Evolutionary conservation across 1,140 invertebrate species (phyloP).

Genomic region (Subanguina moxae): DNA sequence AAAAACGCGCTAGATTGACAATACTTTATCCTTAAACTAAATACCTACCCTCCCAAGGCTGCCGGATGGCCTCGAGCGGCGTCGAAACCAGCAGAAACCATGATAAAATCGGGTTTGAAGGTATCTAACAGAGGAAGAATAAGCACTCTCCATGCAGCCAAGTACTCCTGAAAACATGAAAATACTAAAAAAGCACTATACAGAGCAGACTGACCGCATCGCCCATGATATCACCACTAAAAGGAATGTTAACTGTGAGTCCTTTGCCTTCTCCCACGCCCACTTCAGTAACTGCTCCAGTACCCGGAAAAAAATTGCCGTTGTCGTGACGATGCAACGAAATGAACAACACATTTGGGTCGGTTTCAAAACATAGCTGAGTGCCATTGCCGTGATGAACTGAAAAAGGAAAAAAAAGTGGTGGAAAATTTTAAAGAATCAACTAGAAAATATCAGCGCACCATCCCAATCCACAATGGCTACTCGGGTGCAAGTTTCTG

Average conservation of each 20-base stretch:
- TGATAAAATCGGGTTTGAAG: conserved; percentile 86
- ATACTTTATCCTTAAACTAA: conserved; percentile 59
- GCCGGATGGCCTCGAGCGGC: conserved; percentile 87
- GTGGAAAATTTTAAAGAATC: too few relatives aligned
- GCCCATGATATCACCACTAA: conserved; percentile 86
- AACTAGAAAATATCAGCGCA: too few relatives aligned
- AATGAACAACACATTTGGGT: conserved; percentile 70
- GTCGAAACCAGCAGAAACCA: conserved; percentile 96
- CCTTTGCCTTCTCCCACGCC: conserved; percentile 84
- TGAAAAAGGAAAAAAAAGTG: too few relatives aligned
- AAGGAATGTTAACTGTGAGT: conserved; percentile 93
- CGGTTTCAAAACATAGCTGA: conserved; percentile 95
- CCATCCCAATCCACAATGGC: conserved; percentile 93
- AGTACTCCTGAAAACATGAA: not conserved
- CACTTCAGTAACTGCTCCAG: conserved; percentile 65
- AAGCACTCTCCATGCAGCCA: conserved; percentile 83
- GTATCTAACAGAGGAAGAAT: conserved; percentile 87
- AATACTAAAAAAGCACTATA: conserved; percentile 69
- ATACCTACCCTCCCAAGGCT: conserved; percentile 86
- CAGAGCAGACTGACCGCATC: conserved; percentile 68
- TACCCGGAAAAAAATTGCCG: conserved; percentile 96
- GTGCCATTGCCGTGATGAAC: conserved; percentile 99
- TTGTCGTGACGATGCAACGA: conserved; percentile 87
- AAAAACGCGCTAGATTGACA: not conserved
- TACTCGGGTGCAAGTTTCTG: conserved; percentile 73